phyloP scores from a whole-genome alignment of 1,140 invertebrate species.

The Megalonaias nervosa region DNA sequence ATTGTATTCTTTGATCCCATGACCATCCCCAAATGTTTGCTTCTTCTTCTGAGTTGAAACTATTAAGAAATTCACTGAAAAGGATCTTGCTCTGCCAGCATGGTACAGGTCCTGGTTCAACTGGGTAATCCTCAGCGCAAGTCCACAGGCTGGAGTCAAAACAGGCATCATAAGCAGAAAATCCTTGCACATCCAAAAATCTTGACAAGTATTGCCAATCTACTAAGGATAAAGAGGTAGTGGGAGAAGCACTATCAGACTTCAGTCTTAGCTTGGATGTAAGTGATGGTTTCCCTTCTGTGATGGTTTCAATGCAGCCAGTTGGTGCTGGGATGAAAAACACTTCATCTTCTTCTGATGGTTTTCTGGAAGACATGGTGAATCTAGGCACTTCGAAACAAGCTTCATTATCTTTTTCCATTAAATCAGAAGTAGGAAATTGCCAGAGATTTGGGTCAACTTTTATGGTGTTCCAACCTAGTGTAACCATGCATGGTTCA shows the following conservation, averaged over 20 bases:
- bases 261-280: not conserved
- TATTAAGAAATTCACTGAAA: slow-evolving; percentile 12
- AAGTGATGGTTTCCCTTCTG: too few relatives aligned
- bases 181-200: slow-evolving; percentile 7
- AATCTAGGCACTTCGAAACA: too few relatives aligned
- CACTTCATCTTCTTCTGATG: too few relatives aligned
- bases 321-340: too few relatives aligned
- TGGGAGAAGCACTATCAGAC: slow-evolving; percentile 27
- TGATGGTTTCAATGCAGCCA: too few relatives aligned
- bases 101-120: not conserved
- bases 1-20: not conserved
- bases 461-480: too few relatives aligned
- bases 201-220: slow-evolving; percentile 28
- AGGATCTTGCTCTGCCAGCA: slow-evolving; percentile 28
- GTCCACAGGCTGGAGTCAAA: not conserved
- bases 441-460: too few relatives aligned
- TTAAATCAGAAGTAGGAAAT: too few relatives aligned
- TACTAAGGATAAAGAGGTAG: slow-evolving; percentile 19
- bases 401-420: too few relatives aligned
- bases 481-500: too few relatives aligned
- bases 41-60: slow-evolving; percentile 6
- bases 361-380: too few relatives aligned
- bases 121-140: not conserved
- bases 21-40: not conserved
- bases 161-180: not conserved